These are phyloP conservation scores for Halichoerus grypus DNA, from an alignment of 2,113 vertebrate genomes.

Conservation along the genomic window DNA sequence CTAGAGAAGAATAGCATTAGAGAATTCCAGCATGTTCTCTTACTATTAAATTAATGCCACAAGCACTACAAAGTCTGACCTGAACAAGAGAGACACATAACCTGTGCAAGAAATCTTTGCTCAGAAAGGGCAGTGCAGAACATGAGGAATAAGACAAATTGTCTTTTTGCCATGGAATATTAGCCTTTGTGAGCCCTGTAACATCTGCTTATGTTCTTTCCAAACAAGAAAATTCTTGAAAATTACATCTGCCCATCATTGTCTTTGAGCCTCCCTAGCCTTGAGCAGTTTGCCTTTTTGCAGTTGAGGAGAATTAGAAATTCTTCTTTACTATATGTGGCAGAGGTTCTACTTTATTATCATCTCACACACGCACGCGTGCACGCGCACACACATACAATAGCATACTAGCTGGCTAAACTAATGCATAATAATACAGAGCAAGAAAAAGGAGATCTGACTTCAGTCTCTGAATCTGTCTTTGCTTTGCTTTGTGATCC, in stretches of 20 bases:
- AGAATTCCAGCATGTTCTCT: constrained; percentile 64
- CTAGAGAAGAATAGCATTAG: constrained; percentile 17
- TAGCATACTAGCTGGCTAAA: not conserved
- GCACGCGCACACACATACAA: not conserved
- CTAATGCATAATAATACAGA: not conserved
- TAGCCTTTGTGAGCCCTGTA: constrained; percentile 31
- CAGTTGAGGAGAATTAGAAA: constrained; percentile 59
- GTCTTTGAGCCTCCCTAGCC: constrained; percentile 57
- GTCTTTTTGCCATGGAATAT: constrained; percentile 54
- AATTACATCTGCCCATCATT: constrained; percentile 76
- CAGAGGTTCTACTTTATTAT: constrained; percentile 13
- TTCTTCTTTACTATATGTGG: not conserved
- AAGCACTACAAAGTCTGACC: constrained; percentile 65
- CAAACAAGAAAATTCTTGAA: constrained; percentile 51
- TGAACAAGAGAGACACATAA: constrained; percentile 55
- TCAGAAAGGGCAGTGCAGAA: constrained; percentile 60
- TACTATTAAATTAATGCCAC: constrained; percentile 71
- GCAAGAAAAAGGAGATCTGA: not conserved
- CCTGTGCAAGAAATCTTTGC: constrained; percentile 47
- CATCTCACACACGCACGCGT: not conserved
- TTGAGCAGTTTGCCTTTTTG: constrained; percentile 70
- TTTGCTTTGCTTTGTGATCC: not conserved
- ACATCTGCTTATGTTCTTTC: constrained; percentile 17
- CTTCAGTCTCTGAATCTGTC: not conserved
- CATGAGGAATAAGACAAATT: constrained; percentile 56